Evolutionary conservation across 2,888 invertebrate species (phyloP).

Genomic region (Platypus cylindrus): DNA sequence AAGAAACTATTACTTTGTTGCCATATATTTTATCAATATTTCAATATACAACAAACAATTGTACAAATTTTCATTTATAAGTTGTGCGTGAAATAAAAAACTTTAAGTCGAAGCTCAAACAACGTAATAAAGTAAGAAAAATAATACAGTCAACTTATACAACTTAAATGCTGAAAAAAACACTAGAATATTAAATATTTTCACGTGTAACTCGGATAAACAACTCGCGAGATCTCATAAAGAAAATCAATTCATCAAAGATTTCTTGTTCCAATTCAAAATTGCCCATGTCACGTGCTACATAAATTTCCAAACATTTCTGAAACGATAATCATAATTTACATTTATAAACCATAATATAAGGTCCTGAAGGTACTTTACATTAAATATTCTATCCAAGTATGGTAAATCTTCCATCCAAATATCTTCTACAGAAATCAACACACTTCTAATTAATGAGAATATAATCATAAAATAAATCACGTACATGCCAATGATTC

Average conservation of each 20-base stretch:
- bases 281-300: conserved; percentile 14
- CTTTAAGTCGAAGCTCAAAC: too few relatives aligned
- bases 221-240: conserved; percentile 14
- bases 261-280: conserved; percentile 15
- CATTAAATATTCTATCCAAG: conserved; percentile 6
- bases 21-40: too few relatives aligned
- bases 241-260: conserved; percentile 11
- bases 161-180: too few relatives aligned
- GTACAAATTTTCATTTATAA: too few relatives aligned
- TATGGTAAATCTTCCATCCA: conserved; percentile 14
- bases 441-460: conserved; percentile 7
- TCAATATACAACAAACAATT: too few relatives aligned
- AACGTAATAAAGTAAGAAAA: too few relatives aligned
- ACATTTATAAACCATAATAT: not conserved
- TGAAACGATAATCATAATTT: conserved; percentile 1
- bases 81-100: too few relatives aligned
- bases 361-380: conserved; percentile 1
- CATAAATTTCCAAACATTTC: conserved; percentile 14
- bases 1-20: too few relatives aligned
- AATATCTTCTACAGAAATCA: conserved; percentile 8
- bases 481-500: conserved; percentile 13
- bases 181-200: too few relatives aligned
- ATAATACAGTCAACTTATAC: too few relatives aligned
- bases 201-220: conserved; percentile 11
- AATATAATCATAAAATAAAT: conserved; percentile 13